Base-by-base conservation (phyloP, 1,140 invertebrate species). In the Babylonia areolata region DNA sequence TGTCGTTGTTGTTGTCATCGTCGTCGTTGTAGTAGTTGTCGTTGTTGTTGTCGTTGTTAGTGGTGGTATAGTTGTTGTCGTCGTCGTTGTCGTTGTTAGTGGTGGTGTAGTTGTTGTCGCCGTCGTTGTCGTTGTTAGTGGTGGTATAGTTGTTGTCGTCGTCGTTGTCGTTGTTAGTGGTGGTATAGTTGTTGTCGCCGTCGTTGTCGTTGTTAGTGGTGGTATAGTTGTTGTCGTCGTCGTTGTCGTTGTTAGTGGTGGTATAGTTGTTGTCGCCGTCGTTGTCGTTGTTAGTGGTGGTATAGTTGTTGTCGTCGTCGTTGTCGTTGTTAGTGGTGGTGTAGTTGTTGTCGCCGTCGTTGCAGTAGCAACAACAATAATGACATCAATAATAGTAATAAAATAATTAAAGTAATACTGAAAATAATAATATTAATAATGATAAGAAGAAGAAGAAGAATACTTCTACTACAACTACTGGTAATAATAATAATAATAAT, bases 381-480 rank as follows among this genome's bases (percentile, higher is more conserved):
- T 75, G 28, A 75, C 28, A 75, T 11, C 28, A 75, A 75, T 75
- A 75, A 75, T 75, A 75, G 28, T 75, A 75, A 75, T 75, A 75
- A 11, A 33, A 75, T 33, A 33, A 75, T 33, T 11, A 75, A 11
- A 33, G 28, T 33, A 33, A 28, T 33, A 33, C n/a, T 20, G 6
- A 51, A 51, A 11, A 6, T 51, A 51, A 51, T 51, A 51, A 51
- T 51, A 51, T 11, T 51, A 51, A 51, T 51, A 51, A 51, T 51
- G 20, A 75, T 75, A 75, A 75, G 6, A 75, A 75, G 6, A 75
- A 75, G 12, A 11, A 75, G 12, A 75, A 75, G 6, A 9, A 75
- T 75, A 9, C 12, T 28, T 33, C n/a, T 11, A 28, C n/a, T 11
- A 33, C 12, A 6, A 51, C 46, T 51, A 51, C 6, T 51, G 20